Conservation (phyloP, 2,888 invertebrate genomes). For the Idaea dimidiata region DNA sequence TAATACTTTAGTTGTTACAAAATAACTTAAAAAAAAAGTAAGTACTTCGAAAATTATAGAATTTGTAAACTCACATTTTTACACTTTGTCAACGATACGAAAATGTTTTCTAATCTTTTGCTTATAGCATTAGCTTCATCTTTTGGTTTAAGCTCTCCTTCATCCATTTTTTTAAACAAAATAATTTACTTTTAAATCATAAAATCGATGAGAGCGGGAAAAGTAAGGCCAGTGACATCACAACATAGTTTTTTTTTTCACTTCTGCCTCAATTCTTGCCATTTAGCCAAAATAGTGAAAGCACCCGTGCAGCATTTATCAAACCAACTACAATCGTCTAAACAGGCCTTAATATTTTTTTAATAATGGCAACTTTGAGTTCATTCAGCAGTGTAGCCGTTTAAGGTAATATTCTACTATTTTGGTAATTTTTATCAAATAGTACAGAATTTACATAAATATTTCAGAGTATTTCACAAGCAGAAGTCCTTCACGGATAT, state of each 20-base stretch:
- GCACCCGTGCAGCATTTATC: neutral
- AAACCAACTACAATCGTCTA: neutral
- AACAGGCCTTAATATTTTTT: neutral
- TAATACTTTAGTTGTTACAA: too few species aligned
- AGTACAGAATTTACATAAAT: too few species aligned
- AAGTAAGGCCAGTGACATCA: too few species aligned
- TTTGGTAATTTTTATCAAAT: neutral
- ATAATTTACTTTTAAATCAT: neutral
- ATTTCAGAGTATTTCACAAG: too few species aligned
- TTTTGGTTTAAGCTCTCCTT: conserved; percentile 35
- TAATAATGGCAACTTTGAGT: neutral
- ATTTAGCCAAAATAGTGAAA: neutral
- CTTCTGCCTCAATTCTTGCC: neutral
- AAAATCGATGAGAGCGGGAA: neutral
- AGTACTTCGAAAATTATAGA: neutral
- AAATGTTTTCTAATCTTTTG: conserved; percentile 51
- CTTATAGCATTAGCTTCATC: conserved; percentile 26
- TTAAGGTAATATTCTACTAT: neutral
- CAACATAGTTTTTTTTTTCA: neutral
- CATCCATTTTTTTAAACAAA: conserved; percentile 12
- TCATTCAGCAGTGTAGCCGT: neutral
- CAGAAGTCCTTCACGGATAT: too few species aligned
- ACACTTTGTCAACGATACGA: conserved; percentile 55
- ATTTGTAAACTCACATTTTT: conserved; percentile 54
- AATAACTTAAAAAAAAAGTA: too few species aligned